phyloP scores from a whole-genome alignment of 2,113 vertebrate species.

The Seriola dumerili region DNA sequence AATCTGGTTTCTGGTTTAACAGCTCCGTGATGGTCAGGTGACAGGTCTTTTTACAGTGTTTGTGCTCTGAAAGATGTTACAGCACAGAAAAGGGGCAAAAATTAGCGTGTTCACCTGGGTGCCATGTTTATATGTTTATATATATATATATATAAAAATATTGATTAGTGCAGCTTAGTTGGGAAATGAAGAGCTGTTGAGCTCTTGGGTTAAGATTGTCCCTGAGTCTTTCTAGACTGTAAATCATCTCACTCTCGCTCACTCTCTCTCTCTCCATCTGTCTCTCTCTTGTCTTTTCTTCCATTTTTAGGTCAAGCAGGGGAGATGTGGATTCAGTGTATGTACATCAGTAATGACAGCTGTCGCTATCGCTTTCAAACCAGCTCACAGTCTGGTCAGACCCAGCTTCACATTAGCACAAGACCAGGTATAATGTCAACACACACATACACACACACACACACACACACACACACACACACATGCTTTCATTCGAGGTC shows the following conservation, averaged over 20 bases:
- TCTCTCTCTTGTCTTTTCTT: not conserved
- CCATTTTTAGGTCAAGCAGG: slow-evolving; percentile 62
- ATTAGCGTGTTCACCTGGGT: too few species aligned
- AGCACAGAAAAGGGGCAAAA: too few species aligned
- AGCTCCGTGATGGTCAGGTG: too few species aligned
- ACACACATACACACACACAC: slow-evolving; percentile 32
- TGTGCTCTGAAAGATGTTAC: too few species aligned
- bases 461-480: slow-evolving; percentile 24
- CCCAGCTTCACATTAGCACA: slow-evolving; percentile 80
- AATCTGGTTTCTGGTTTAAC: too few species aligned
- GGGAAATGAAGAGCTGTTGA: not conserved
- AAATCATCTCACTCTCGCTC: not conserved
- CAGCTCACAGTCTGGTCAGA: slow-evolving; percentile 63
- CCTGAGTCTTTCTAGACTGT: slow-evolving; percentile 7
- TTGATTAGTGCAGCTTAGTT: not conserved
- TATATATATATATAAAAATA: too few species aligned
- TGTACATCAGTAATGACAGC: slow-evolving; percentile 79
- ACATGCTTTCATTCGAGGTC: slow-evolving; percentile 50
- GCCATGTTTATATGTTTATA: too few species aligned
- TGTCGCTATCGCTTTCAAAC: slow-evolving; percentile 81
- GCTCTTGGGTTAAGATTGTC: slow-evolving; percentile 37
- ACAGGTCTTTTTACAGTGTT: too few species aligned
- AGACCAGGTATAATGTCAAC: slow-evolving; percentile 75
- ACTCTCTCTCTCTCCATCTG: not conserved
- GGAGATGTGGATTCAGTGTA: slow-evolving; percentile 73